These are phyloP conservation scores for Hemicordylus capensis DNA, from an alignment of 2,113 vertebrate species.

Conservation along the genomic window DNA sequence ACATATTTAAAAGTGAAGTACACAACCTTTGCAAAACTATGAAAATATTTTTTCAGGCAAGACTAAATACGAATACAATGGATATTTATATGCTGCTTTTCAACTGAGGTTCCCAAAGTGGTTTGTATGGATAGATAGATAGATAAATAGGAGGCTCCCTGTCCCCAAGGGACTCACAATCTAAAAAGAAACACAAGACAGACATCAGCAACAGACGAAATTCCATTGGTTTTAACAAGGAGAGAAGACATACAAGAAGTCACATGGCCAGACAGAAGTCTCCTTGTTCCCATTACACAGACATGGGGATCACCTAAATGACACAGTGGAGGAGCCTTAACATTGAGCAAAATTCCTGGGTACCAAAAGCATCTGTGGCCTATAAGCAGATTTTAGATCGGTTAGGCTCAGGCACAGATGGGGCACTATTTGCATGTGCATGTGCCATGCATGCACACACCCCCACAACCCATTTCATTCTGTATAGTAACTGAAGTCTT, in stretches of 20 bases:
- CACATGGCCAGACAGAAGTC: neutral
- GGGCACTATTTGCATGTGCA: too few species aligned
- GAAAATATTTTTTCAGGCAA: neutral
- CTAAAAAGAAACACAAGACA: too few species aligned
- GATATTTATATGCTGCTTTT: too few species aligned
- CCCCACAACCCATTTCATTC: neutral
- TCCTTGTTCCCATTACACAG: neutral
- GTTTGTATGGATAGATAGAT: too few species aligned
- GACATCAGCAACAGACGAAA: too few species aligned
- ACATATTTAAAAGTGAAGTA: neutral
- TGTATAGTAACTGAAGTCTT: neutral
- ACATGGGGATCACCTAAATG: neutral
- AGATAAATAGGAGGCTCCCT: too few species aligned
- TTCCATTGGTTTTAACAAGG: neutral
- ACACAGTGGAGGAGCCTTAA: neutral
- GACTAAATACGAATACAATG: neutral
- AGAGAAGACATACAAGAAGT: neutral
- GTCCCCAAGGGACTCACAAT: too few species aligned
- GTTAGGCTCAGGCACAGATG: neutral
- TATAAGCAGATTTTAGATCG: neutral
- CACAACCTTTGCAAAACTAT: neutral
- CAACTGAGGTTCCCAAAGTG: too few species aligned
- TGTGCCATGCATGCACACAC: too few species aligned
- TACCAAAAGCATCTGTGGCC: neutral
- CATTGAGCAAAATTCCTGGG: neutral